Conservation (phyloP, 1,140 invertebrate species). For the Aphaenogaster floridana region DNA sequence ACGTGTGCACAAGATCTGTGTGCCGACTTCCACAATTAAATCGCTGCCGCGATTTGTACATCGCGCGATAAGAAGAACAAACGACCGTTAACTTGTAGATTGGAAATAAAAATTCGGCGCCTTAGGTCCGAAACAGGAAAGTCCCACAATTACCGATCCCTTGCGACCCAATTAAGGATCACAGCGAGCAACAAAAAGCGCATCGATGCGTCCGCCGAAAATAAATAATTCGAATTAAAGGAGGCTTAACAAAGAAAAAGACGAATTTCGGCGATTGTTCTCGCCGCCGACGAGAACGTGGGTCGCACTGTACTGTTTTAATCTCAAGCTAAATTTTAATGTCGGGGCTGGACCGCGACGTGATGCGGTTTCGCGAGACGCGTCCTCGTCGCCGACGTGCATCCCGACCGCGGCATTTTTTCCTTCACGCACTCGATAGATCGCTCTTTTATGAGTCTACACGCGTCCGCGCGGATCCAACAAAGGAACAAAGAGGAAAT, state of each 20-base stretch:
- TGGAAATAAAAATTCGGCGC: conserved; percentile 29
- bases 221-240: conserved; percentile 39
- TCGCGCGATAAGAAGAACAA: neutral
- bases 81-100: conserved; percentile 26
- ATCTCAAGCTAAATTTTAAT: conserved; percentile 64
- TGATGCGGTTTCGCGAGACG: neutral
- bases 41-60: neutral
- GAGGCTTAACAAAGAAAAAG: neutral
- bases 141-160: neutral
- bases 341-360: neutral
- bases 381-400: neutral
- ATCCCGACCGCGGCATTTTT: conserved; percentile 22
- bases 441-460: conserved; percentile 19
- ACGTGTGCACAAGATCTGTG: neutral
- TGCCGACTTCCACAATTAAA: neutral
- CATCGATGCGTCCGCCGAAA: conserved; percentile 31
- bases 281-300: neutral
- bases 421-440: neutral
- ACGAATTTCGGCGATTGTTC: conserved; percentile 10
- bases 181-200: conserved; percentile 1
- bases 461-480: conserved; percentile 18
- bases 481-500: conserved; percentile 47
- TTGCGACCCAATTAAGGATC: conserved; percentile 32
- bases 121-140: neutral
- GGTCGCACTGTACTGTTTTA: neutral